These are phyloP conservation scores for Melanostigma gelatinosum DNA, from an alignment of 2,113 vertebrate genomes.

Conservation along the genomic window DNA sequence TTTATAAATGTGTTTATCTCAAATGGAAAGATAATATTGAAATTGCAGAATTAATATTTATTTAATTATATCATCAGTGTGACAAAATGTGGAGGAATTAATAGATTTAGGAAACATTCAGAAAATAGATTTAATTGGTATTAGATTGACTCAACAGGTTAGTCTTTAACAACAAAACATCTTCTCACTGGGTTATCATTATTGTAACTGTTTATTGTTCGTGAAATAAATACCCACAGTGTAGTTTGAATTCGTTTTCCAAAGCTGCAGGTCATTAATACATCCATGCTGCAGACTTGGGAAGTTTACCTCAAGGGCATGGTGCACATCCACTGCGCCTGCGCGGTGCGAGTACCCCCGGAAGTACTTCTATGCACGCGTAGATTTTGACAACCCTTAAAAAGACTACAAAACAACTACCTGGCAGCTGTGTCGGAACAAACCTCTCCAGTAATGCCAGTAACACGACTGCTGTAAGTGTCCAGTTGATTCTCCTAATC, in stretches of 20 bases:
- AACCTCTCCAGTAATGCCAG: conserved; percentile 56
- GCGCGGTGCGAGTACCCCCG: conserved; percentile 41
- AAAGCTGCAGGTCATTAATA: not conserved
- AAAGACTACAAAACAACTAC: conserved; percentile 40
- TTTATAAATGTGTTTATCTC: not conserved
- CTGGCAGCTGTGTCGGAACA: not conserved
- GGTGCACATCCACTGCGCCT: conserved; percentile 17
- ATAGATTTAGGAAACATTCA: not conserved
- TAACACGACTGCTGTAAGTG: conserved; percentile 75
- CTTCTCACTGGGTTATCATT: not conserved
- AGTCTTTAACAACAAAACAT: not conserved
- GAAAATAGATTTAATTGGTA: not conserved
- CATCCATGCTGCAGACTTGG: not conserved
- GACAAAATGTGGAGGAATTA: not conserved
- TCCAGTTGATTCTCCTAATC: not conserved
- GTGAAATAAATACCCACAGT: not conserved
- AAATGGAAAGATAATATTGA: not conserved
- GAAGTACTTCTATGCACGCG: conserved; percentile 68
- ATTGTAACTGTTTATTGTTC: not conserved
- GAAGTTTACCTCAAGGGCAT: conserved; percentile 5
- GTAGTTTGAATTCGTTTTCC: not conserved
- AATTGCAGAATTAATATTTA: not conserved
- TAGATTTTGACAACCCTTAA: conserved; percentile 74
- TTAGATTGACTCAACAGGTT: not conserved
- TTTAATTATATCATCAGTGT: not conserved